Percentiles rank a stretch among this genome's conserved stretches.
phyloP scores from a whole-genome alignment of 2,113 vertebrate species.

The Seriola rivoliana region DNA sequence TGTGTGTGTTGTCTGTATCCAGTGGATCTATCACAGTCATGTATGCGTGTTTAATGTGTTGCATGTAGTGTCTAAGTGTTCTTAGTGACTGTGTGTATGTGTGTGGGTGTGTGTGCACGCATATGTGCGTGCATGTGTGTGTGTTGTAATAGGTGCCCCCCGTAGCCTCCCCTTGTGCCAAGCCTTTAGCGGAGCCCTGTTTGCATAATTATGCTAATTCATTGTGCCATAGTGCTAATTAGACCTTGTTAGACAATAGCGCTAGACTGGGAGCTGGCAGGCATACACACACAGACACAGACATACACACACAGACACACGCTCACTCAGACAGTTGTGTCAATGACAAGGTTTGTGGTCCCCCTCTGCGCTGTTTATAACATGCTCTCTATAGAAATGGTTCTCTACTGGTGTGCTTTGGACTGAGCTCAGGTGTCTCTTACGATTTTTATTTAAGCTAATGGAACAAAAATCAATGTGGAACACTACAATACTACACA shows the following conservation, averaged over 20 bases:
- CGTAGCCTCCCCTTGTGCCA: slow-evolving; percentile 76
- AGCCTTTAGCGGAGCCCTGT: slow-evolving; percentile 79
- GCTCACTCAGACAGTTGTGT: slow-evolving; percentile 80
- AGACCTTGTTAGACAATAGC: slow-evolving; percentile 85
- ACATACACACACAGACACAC: slow-evolving; percentile 48
- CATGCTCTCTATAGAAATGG: slow-evolving; percentile 70
- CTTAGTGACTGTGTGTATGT: slow-evolving; percentile 40
- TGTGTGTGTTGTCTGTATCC: slow-evolving; percentile 39
- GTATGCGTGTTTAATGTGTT: slow-evolving; percentile 41
- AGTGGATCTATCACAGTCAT: slow-evolving; percentile 21
- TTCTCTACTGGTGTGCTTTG: slow-evolving; percentile 58
- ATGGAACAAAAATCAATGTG: slow-evolving; percentile 65
- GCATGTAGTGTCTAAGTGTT: slow-evolving; percentile 39
- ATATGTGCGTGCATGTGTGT: slow-evolving; percentile 32
- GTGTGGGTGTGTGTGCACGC: slow-evolving; percentile 36
- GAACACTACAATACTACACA: slow-evolving; percentile 11
- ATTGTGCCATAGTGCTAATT: slow-evolving; percentile 84
- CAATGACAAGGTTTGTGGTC: slow-evolving; percentile 83
- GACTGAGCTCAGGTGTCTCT: slow-evolving; percentile 73
- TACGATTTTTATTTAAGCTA: slow-evolving; percentile 62
- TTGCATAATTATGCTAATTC: slow-evolving; percentile 88
- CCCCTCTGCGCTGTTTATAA: slow-evolving; percentile 81
- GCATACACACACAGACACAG: slow-evolving; percentile 54
- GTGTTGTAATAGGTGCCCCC: slow-evolving; percentile 79
- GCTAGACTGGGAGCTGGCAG: slow-evolving; percentile 77